Evolutionary conservation across 1,140 invertebrate genomes (phyloP), one percentile per base, ranked within the genome.

Genomic region (Nephotettix cincticeps): DNA sequence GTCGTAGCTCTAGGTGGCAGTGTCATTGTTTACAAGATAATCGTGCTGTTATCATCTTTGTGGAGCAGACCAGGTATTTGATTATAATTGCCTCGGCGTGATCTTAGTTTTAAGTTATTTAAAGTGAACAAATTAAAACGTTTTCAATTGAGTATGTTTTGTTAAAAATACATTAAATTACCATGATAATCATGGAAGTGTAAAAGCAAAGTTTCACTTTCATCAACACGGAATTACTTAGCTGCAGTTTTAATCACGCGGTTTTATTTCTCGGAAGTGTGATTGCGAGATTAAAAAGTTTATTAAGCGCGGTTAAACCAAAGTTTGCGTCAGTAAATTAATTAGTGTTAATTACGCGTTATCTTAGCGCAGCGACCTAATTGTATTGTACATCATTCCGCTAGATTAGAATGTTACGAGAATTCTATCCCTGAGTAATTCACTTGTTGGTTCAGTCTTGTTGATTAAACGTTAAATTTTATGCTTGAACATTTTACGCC

Each of bases 271-370:
- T 51, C 14, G 47, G 47, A 19, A 51, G 14, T 51, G 19, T 51
- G 47, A 51, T 51, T 51, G 47, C 47, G 14, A 17, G 47, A 51
- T 51, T 51, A 51, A 51, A 51, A 51, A 51, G 47, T 51, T 51
- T 51, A 51, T 51, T 51, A 51, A 51, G 14, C 14, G 47, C 21
- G 47, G 21, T 17, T 51, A 19, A 51, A n/a, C 6, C 21, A n/a
- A 51, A n/a, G 47, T 61, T 36, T 61, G 56, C 56, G 56, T 61
- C 56, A 61, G 56, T 6, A 36, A 61, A 27, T 61, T 61, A 61
- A 61, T 61, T 61, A 61, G 56, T 61, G 56, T 29, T 61, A 61
- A 61, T 61, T 61, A n/a, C 14, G 14, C 13, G 56, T 61, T 61
- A 61, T 61, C 56, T 61, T 61, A 11, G 47, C 47, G 21, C 47